Evolutionary conservation across 2,888 invertebrate species (phyloP).

Genomic region (Helobdella robusta): DNA sequence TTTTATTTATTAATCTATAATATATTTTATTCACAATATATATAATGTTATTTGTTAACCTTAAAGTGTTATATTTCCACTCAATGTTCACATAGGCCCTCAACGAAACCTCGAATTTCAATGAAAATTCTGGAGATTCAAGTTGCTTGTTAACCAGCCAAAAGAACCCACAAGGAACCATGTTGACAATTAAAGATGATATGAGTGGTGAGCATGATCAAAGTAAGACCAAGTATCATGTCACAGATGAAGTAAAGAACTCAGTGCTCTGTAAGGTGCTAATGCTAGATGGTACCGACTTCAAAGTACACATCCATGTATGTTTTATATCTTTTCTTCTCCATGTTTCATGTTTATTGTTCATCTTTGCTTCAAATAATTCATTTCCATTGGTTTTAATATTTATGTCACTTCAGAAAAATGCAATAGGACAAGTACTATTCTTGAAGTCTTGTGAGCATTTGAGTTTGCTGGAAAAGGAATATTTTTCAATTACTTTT

Average conservation of each 20-base stretch:
- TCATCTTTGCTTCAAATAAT: background rate
- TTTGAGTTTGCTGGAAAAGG: slow-evolving; percentile 23
- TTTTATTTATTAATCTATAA: too few species aligned
- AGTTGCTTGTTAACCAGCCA: too few species aligned
- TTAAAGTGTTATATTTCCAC: too few species aligned
- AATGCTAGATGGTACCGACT: slow-evolving; percentile 26
- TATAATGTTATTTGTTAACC: too few species aligned
- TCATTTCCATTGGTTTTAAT: background rate
- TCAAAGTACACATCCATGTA: slow-evolving; percentile 10
- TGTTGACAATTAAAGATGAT: too few species aligned
- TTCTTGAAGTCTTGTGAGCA: slow-evolving; percentile 21
- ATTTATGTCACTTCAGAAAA: slow-evolving; percentile 4
- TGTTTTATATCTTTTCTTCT: background rate
- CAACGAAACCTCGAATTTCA: too few species aligned
- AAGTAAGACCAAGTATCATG: background rate
- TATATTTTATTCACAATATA: too few species aligned
- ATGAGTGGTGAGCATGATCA: too few species aligned
- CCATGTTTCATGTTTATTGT: background rate
- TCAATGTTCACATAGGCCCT: too few species aligned
- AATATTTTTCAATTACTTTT: slow-evolving; percentile 20
- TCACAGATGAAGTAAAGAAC: slow-evolving; percentile 7
- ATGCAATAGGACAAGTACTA: slow-evolving; percentile 14
- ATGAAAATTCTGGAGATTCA: too few species aligned
- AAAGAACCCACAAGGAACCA: too few species aligned
- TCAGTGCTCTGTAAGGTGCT: slow-evolving; percentile 18